Evolutionary conservation across 2,113 vertebrate genomes (phyloP), one percentile per base, ranked within the genome.

Genomic region (Planiliza haematocheilus): DNA sequence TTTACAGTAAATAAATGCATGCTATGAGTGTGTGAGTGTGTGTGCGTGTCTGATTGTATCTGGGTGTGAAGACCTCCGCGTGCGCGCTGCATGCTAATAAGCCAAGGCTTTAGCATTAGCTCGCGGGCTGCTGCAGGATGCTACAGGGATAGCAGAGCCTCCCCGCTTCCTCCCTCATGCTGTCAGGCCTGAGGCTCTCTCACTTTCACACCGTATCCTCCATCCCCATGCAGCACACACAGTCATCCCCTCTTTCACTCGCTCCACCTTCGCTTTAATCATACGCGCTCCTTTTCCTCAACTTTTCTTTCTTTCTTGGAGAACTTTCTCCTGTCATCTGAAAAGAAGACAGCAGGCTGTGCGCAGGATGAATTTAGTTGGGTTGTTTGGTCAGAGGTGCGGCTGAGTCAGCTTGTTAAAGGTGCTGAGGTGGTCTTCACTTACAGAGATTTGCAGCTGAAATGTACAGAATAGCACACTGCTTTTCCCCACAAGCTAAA

Each of bases 21-120:
- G 21, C 24, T 2, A 42, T 64, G 1, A 13, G 17, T 60, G 57
- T 42, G 62, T 56, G 42, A 51, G 58, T 64, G 57, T 55, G 42
- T 70, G 48, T 42, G 56, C 1, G 0, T 62, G 59, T 46, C 30
- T n/a, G 38, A 55, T 17, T 37, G 24, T 24, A 7, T 68, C 7
- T 45, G 2, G 16, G 45, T 70, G 65, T 41, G 48, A 65, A 36
- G 21, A 43, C 10, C 12, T 62, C 8, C 17, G 45, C n/a, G 41
- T 43, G n/a, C 5, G 53, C 39, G 30, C 50, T 73, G 34, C 57
- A 66, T 76, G 71, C 58, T 82, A 90, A 88, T 88, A 62, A 88
- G 74, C 46, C 60, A 52, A 70, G 61, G 61, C 84, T 73, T 86
- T 82, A 74, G 78, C 64, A 56, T 88, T 80, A 75, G 91, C 89